Percentiles rank a stretch among this genome's conserved stretches.
These are phyloP conservation scores for Carposina sasakii DNA, from an alignment of 1,140 invertebrate genomes.

Conservation along the genomic window DNA sequence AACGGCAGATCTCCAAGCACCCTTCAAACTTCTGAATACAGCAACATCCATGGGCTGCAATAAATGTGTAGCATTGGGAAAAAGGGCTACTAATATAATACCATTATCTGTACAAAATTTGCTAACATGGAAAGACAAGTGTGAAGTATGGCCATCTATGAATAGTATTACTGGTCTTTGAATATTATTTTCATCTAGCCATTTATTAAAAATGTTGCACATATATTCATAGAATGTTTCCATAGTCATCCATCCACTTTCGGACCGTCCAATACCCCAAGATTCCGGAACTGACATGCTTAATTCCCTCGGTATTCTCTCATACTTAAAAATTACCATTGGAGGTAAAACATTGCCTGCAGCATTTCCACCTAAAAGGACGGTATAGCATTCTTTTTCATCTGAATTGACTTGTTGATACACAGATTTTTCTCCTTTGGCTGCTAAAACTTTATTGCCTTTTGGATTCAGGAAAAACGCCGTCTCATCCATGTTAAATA, in stretches of 20 bases:
- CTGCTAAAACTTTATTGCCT: conserved; percentile 27
- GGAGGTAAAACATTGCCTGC: conserved; percentile 40
- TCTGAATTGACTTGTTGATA: conserved; percentile 36
- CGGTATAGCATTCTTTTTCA: conserved; percentile 53
- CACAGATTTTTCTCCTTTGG: conserved; percentile 35
- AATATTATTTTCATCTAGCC: conserved; percentile 31
- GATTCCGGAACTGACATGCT: conserved; percentile 11
- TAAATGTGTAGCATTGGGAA: conserved; percentile 17
- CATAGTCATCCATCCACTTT: conserved; percentile 46
- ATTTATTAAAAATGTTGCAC: conserved; percentile 37
- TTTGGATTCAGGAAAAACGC: conserved; percentile 33
- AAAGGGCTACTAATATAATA: too few species aligned
- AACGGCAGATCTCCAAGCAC: background rate
- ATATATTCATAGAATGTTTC: conserved; percentile 47
- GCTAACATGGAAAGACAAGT: too few species aligned
- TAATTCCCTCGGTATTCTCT: conserved; percentile 30
- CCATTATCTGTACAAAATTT: too few species aligned
- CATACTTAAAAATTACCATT: conserved; percentile 49
- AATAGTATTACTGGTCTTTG: conserved; percentile 37
- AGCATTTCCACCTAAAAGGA: conserved; percentile 47
- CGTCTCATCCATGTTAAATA: conserved; percentile 31
- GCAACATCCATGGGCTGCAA: conserved; percentile 23
- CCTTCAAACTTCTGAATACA: background rate
- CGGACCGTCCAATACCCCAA: conserved; percentile 38
- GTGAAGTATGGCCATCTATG: conserved; percentile 29